A percentile compares a stretch with the other conserved stretches of the same genome.
phyloP scores from a whole-genome alignment of 2,888 invertebrate species.

The Alloscopus bannaensis region DNA sequence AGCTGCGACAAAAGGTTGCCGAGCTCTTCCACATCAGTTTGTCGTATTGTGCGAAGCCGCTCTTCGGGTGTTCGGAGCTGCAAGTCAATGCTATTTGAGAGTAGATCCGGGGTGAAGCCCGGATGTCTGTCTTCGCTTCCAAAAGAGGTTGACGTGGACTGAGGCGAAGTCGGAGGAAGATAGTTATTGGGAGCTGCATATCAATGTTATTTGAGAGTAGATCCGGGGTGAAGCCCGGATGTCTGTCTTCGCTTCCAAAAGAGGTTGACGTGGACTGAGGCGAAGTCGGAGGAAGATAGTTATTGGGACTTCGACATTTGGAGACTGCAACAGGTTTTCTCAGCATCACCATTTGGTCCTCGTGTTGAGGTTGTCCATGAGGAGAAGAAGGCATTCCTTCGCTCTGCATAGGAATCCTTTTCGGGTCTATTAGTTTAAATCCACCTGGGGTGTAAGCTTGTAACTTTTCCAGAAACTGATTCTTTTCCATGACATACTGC shows the following conservation, averaged over 20 bases:
- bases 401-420: too few species aligned
- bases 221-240: conserved; percentile 31
- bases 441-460: background rate
- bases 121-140: conserved; percentile 17
- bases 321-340: conserved; percentile 35
- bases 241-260: conserved; percentile 5
- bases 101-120: conserved; percentile 29
- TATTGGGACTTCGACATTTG: background rate
- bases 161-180: too few species aligned
- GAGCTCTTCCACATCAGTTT: conserved; percentile 25
- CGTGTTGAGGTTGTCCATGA: too few species aligned
- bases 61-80: conserved; percentile 13
- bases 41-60: background rate
- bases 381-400: too few species aligned
- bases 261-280: background rate
- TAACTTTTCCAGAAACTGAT: background rate
- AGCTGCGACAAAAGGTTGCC: conserved; percentile 32
- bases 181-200: conserved; percentile 15
- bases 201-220: conserved; percentile 1
- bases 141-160: too few species aligned
- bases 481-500: conserved; percentile 17
- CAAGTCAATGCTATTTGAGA: conserved; percentile 1
- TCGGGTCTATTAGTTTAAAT: conserved; percentile 13
- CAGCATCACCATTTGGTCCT: background rate
- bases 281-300: background rate